These are phyloP conservation scores for Hyalella azteca DNA, from an alignment of 2,888 invertebrate species.

Conservation along the genomic window DNA sequence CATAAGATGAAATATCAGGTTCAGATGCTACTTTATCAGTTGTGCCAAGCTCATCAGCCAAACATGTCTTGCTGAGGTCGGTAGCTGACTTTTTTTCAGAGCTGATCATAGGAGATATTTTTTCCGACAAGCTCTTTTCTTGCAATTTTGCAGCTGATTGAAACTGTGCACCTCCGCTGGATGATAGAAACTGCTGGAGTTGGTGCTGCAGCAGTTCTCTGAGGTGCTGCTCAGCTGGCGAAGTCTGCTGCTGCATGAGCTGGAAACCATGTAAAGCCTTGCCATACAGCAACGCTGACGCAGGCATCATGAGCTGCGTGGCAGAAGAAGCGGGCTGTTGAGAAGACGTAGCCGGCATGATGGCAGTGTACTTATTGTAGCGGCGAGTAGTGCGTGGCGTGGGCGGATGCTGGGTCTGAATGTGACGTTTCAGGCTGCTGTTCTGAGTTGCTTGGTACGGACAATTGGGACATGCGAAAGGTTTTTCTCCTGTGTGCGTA, in stretches of 20 bases:
- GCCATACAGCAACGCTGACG: not conserved
- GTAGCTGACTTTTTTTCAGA: not conserved
- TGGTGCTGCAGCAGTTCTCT: constrained; percentile 17
- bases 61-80: not conserved
- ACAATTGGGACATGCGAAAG: constrained; percentile 50
- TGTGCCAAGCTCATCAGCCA: not conserved
- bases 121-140: not conserved
- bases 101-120: not conserved
- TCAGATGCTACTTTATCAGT: not conserved
- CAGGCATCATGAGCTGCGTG: constrained; percentile 10
- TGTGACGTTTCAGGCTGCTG: constrained; percentile 33
- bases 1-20: not conserved
- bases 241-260: not conserved
- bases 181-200: not conserved
- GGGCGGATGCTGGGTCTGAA: constrained; percentile 10
- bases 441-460: constrained; percentile 38
- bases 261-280: not conserved
- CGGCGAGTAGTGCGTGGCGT: not conserved
- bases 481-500: constrained; percentile 55
- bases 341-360: not conserved
- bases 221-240: constrained; percentile 8
- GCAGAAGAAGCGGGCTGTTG: constrained; percentile 2
- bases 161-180: not conserved
- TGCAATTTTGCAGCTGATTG: not conserved
- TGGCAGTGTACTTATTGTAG: constrained; percentile 28